Conservation (phyloP, 2,113 vertebrate genomes). For the Mandrillus leucophaeus region DNA sequence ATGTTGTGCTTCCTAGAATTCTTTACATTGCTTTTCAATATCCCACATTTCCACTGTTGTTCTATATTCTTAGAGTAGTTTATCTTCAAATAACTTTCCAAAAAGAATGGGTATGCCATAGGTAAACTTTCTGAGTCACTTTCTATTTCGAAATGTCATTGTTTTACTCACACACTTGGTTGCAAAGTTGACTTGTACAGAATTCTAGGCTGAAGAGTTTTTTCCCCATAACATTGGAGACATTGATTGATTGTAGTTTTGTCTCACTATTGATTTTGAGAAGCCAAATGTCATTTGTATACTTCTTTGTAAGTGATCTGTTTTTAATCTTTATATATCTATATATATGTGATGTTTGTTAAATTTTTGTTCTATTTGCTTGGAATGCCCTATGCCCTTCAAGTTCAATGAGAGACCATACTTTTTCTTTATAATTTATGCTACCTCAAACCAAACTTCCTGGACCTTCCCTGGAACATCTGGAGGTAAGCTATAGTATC, state of each 20-base stretch:
- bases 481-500: background rate
- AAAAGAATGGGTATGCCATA: background rate
- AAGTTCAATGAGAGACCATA: background rate
- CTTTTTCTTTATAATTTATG: background rate
- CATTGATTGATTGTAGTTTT: background rate
- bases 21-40: background rate
- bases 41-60: background rate
- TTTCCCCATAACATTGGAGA: background rate
- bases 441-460: background rate
- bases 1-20: background rate
- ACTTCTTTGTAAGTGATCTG: background rate
- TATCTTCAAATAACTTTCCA: background rate
- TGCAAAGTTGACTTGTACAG: background rate
- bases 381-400: background rate
- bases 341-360: background rate
- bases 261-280: background rate
- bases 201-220: background rate
- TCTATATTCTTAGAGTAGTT: background rate
- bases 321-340: background rate
- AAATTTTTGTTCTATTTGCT: background rate
- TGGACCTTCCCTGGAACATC: background rate
- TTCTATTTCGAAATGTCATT: background rate
- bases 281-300: background rate
- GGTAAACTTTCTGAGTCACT: background rate
- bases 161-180: background rate